Evolutionary conservation across 2,797 vertebrate species (phyloP).

Genomic region (Anguilla obscura): DNA sequence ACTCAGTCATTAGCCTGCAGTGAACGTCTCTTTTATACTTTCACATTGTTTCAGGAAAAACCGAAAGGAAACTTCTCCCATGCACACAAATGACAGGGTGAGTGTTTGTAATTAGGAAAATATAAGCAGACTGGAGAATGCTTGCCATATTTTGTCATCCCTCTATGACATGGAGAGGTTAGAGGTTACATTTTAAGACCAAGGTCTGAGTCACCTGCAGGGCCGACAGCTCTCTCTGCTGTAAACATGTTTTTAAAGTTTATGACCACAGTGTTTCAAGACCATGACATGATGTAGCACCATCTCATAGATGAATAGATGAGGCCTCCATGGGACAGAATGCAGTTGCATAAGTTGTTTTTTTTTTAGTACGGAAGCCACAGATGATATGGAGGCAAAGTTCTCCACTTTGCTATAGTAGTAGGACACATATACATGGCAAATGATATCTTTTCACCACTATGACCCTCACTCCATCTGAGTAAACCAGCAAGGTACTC

Average conservation of each 20-base stretch:
- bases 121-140: background rate
- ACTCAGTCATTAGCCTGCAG: background rate
- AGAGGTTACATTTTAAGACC: background rate
- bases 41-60: background rate
- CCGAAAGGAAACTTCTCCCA: background rate
- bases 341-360: background rate
- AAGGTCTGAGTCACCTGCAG: background rate
- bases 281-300: background rate
- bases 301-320: background rate
- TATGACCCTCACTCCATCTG: background rate
- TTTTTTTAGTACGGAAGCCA: background rate
- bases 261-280: background rate
- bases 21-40: background rate
- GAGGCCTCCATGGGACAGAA: background rate
- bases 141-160: background rate
- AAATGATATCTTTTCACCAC: background rate
- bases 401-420: background rate
- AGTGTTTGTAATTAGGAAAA: background rate
- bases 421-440: background rate
- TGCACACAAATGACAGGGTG: background rate
- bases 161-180: slow-evolving; percentile 6
- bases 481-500: background rate
- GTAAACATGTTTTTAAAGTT: slow-evolving; percentile 18
- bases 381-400: background rate
- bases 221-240: background rate